Percentiles rank a stretch among this genome's conserved stretches.
phyloP scores from a whole-genome alignment of 1,140 invertebrate genomes.

The Helicorthomorpha holstii region DNA sequence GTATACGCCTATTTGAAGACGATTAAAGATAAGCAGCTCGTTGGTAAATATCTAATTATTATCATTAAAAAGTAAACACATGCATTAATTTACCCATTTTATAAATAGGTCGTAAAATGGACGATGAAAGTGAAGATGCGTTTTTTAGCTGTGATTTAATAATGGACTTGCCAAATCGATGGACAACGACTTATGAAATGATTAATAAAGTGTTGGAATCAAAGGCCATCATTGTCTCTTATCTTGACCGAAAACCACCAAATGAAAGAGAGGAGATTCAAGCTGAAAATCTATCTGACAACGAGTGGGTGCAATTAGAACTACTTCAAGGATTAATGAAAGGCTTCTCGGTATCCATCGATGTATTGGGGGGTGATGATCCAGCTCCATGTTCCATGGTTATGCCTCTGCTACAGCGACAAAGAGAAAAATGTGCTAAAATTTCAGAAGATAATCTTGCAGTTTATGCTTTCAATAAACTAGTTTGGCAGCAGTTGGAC shows the following conservation, averaged over 20 bases:
- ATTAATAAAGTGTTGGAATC: not conserved
- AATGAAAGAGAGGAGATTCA: too few relatives aligned
- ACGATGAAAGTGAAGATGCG: too few relatives aligned
- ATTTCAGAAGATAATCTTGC: not conserved
- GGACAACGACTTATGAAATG: not conserved
- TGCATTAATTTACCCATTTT: too few relatives aligned
- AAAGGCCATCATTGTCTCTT: not conserved
- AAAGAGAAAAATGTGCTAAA: not conserved
- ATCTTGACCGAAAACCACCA: not conserved
- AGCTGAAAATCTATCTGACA: not conserved
- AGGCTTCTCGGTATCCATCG: not conserved
- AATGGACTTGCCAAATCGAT: not conserved
- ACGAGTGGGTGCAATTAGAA: not conserved
- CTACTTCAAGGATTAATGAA: not conserved
- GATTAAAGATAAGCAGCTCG: not conserved
- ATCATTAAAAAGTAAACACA: too few relatives aligned
- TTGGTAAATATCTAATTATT: too few relatives aligned
- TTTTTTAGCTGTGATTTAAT: too few relatives aligned
- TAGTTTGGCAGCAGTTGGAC: not conserved
- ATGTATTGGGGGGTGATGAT: not conserved
- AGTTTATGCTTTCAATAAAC: not conserved
- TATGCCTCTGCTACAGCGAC: not conserved
- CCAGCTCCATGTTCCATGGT: not conserved
- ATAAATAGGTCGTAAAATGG: too few relatives aligned
- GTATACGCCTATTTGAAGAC: not conserved